Base-by-base conservation (phyloP, 2,113 vertebrate genomes). In the Ochotona princeps region DNA sequence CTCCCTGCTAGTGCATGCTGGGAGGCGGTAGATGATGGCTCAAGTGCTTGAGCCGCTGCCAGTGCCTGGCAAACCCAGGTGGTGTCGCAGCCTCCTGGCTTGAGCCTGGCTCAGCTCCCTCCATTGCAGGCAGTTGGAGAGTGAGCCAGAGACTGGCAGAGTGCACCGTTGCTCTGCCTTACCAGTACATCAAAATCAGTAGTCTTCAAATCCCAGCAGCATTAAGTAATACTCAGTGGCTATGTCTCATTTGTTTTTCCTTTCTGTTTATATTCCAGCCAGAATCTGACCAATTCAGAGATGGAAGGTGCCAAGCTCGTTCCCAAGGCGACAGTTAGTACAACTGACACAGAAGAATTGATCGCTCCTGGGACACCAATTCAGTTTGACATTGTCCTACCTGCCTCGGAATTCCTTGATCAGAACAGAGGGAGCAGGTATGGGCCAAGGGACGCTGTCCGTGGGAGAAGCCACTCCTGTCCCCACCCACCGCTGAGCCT, bases 371-470 rank as follows among this genome's bases (percentile, higher is more conserved):
- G 99, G 95, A 99, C 99, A 0, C 99, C 99, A 0, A 99, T 99
- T 94, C 99, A 99, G 51, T 99, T 99, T 95, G 99, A 99, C 91
- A 99, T 99, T 0, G 98, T 99, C 18, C 98, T 99, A 95, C 99
- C 99, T 0, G 99, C 99, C 11, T 98, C 98, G 0, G 99, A 99
- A 95, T 99, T 99, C 96, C 98, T 98, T 90, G 99, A 99, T 96
- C 99, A 99, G 97, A 99, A 99, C 98, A 97, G 99, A 95, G 98
- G 98, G 21, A 98, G 99, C 99, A 98, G 98, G 98, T 98, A 98
- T 0, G 83, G 44, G 47, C 30, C 25, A 17, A 23, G 12, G 44
- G 57, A 4, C 9, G 1, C 44, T 28, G 8, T 17, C 32, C 38
- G 51, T 18, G 8, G 57, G 73, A 49, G 54, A 63, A n/a, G 47